phyloP scores from a whole-genome alignment of 2,888 invertebrate genomes.

The Apocheima hispidaria region DNA sequence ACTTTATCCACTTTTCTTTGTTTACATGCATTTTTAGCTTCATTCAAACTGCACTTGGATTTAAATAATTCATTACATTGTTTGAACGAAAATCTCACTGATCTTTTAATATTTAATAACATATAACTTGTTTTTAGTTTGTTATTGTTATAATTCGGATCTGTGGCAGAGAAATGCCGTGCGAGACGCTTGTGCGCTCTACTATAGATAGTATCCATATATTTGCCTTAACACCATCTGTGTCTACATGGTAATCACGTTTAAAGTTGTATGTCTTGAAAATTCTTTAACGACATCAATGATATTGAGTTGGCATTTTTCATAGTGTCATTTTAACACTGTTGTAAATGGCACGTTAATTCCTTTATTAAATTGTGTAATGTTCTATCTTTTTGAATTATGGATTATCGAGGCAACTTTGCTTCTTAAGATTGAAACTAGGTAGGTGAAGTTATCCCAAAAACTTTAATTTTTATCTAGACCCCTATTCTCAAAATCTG shows the following conservation, averaged over 20 bases:
- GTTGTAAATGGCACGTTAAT: too few species aligned
- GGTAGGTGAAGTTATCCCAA: too few species aligned
- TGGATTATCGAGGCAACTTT: too few species aligned
- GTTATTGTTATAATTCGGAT: constrained; percentile 28
- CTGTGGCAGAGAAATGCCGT: constrained; percentile 13
- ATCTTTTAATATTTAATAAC: background rate
- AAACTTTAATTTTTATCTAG: too few species aligned
- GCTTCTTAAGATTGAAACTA: too few species aligned
- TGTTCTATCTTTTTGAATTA: too few species aligned
- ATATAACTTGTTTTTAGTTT: constrained; percentile 5
- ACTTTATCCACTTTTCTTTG: constrained; percentile 8
- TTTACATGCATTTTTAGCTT: background rate
- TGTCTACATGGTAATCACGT: constrained; percentile 47
- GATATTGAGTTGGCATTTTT: constrained; percentile 25
- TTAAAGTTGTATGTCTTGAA: constrained; percentile 34
- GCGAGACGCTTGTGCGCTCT: constrained; percentile 33
- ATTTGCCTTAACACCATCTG: constrained; percentile 53
- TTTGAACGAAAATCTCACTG: background rate
- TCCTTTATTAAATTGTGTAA: too few species aligned
- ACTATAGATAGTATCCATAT: constrained; percentile 36
- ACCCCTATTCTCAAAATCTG: too few species aligned
- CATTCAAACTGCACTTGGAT: background rate
- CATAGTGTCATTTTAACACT: constrained; percentile 9
- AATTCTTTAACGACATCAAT: constrained; percentile 36
- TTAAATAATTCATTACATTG: background rate